Base-by-base conservation (phyloP, 2,113 vertebrate genomes). In the Indicator maculatus region DNA sequence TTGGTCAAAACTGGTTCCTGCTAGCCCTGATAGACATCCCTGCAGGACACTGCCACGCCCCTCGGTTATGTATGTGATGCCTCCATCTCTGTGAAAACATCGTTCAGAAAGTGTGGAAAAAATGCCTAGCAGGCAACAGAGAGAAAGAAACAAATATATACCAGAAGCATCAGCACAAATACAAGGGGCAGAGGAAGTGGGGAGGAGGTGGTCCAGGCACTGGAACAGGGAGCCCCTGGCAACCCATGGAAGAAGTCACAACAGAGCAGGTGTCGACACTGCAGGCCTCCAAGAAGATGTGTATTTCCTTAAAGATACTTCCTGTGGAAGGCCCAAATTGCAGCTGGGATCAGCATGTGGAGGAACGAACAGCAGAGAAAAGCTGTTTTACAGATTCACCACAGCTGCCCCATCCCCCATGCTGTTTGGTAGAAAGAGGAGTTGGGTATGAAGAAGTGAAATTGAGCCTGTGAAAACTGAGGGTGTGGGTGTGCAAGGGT, bases 51-150 rank as follows among this genome's bases (percentile, higher is more conserved):
- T 1, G 1, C 28, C 15, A 31, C 20, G 65, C 12, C 16, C 17
- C 27, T 52, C 36, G 45, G 33, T 17, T 8, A 1, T 1, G 2
- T 33, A 11, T 14, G 23, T 16, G 8, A 45, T 1, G 2, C 41
- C 27, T 63, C 28, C 1, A 3, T 15, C n/a, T 47, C 28, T 1
- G 0, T 8, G n/a, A 74, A 74, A 56, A 74, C 4, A 36, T 16
- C 20, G 8, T 74, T 41, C 47, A 69, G 30, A 50, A 50, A 64
- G 17, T 21, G 33, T 5, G 31, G 20, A 58, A 47, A 36, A 50
- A 44, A 44, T 0, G 1, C 16, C 16, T 67, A 11, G 28, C 4
- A 20, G 13, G 6, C 30, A 0, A 24, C 0, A 0, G 18, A 16
- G 15, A 33, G 8, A 16, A 53, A 28, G 52, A 24, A 39, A 44